Evolutionary conservation across 2,113 vertebrate genomes (phyloP).

Genomic region (Cacatua alba): DNA sequence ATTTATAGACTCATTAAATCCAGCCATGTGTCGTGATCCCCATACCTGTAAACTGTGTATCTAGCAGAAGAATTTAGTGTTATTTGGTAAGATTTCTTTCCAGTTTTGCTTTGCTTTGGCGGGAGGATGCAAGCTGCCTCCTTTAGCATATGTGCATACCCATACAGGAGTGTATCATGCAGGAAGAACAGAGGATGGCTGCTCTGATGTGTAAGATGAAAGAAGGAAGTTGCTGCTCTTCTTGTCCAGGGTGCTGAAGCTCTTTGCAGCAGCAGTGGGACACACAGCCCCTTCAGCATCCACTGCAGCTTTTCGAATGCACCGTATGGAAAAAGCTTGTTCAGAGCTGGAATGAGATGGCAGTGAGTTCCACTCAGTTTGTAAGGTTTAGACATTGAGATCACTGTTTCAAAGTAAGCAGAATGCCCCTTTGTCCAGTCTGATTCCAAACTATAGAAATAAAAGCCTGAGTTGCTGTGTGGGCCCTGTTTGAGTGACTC

Average conservation of each 20-base stretch:
- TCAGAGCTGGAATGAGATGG: neutral
- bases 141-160: neutral
- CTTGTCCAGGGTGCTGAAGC: conserved; percentile 67
- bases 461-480: neutral
- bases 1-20: neutral
- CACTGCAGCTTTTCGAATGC: neutral
- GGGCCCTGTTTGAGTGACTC: neutral
- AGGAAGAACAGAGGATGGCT: neutral
- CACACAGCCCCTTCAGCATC: neutral
- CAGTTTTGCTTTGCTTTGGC: neutral
- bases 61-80: neutral
- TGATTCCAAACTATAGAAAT: neutral
- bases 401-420: neutral
- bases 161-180: accelerated
- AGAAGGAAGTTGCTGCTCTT: neutral
- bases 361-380: neutral
- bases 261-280: accelerated
- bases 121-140: neutral
- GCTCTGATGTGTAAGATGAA: accelerated
- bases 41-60: neutral
- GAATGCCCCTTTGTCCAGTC: neutral
- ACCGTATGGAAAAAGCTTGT: neutral
- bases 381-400: neutral
- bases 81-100: neutral
- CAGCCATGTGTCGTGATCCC: neutral